A percentile compares a stretch with the other conserved stretches of the same genome.
Conservation (phyloP, 2,888 invertebrate genomes). For the Ligdia adustata region DNA sequence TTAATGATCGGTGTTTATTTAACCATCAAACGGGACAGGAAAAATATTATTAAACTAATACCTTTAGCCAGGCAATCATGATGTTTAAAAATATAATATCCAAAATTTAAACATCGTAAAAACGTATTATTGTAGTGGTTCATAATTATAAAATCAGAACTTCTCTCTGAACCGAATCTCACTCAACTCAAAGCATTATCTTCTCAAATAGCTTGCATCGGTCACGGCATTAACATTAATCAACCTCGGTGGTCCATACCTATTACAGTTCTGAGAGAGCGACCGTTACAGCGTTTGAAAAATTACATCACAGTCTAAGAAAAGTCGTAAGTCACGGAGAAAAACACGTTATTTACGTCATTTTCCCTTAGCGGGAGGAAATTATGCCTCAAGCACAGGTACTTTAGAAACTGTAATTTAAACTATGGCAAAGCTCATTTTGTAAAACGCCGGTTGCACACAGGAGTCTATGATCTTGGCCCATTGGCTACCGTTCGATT, state of each 20-base stretch:
- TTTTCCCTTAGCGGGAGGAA: constrained; percentile 30
- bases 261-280: constrained; percentile 39
- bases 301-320: constrained; percentile 19
- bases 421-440: constrained; percentile 42
- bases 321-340: constrained; percentile 8
- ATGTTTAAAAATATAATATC: too few species aligned
- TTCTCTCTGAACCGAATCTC: constrained; percentile 36
- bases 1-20: constrained; percentile 3
- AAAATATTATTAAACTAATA: neutral
- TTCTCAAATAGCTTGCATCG: constrained; percentile 53
- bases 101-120: too few species aligned
- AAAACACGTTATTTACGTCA: constrained; percentile 13
- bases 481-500: constrained; percentile 43
- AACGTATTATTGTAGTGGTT: too few species aligned
- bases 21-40: neutral
- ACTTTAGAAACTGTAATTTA: constrained; percentile 13
- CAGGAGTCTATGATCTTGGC: constrained; percentile 33
- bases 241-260: constrained; percentile 65
- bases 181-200: constrained; percentile 41
- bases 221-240: constrained; percentile 51
- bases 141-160: too few species aligned
- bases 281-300: constrained; percentile 63
- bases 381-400: constrained; percentile 43
- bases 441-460: constrained; percentile 49
- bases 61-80: too few species aligned